A percentile compares a stretch with the other conserved stretches of the same genome.
phyloP scores from a whole-genome alignment of 2,113 vertebrate genomes.

The Haemorhous mexicanus region DNA sequence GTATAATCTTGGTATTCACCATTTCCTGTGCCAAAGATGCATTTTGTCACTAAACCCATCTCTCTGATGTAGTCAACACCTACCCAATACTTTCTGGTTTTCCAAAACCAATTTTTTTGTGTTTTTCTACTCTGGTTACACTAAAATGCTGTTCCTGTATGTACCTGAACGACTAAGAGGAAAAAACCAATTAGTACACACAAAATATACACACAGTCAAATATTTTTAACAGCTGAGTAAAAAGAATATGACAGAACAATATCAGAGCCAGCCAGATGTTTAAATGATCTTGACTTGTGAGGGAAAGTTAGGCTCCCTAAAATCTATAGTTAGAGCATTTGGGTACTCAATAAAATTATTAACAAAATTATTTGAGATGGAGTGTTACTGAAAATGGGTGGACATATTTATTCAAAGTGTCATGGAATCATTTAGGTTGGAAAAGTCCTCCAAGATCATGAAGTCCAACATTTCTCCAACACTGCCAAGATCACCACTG shows the following conservation, averaged over 20 bases:
- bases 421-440: not conserved
- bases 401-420: not conserved
- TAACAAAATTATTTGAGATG: not conserved
- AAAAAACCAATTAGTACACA: not conserved
- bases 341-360: not conserved
- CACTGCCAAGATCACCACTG: not conserved
- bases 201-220: not conserved
- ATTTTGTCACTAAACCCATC: conserved; percentile 16
- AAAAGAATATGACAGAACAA: not conserved
- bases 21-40: not conserved
- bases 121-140: not conserved
- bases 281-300: not conserved
- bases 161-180: not conserved
- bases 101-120: not conserved
- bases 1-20: not conserved
- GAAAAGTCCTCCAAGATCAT: not conserved
- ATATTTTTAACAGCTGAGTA: not conserved
- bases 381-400: not conserved
- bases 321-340: not conserved
- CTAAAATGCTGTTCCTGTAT: conserved; percentile 6
- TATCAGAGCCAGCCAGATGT: not conserved
- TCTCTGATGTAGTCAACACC: not conserved
- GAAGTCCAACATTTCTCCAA: fast-evolving
- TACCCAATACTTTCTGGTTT: not conserved
- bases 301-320: not conserved